Evolutionary conservation across 64 coral and sea anemone genomes (phyloP), one percentile per base, ranked within the genome.

Genomic region (Catalaphyllia jardinei): DNA sequence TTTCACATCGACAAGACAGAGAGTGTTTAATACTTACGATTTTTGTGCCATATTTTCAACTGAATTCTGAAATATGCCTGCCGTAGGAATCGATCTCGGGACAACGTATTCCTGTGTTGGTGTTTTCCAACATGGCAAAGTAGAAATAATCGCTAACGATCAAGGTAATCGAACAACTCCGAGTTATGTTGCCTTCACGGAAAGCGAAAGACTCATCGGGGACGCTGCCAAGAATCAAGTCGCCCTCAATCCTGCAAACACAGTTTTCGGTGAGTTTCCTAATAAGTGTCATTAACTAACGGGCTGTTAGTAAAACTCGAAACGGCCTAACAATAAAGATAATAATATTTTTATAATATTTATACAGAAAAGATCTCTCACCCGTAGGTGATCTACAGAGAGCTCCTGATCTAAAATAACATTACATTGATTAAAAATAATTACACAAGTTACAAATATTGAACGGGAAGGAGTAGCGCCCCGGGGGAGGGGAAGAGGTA

Each of bases 111-210:
- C 94, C 33, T 92, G 94, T 88, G 94, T 95, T 86, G 94, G 89
- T 55, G 89, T 95, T 72, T 92, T 89, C 27, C 94, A 89, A 84
- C 89, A 95, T 42, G 86, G 89, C 29, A 95, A 95, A 79, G 94
- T 95, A 15, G 94, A 95, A 92, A 92, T 95, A 64, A 95, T 95
- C 29, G 94, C 93, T 8, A 94, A 94, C 77, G 93, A 94, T 60
- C 93, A 91, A 71, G 93, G 89, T 51, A 94, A 94, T 33, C 74
- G 93, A 67, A 94, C 93, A 3, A 94, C 93, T 65, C 93, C 93
- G 13, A 94, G 93, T 83, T 91, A 95, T 69, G 89, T 95, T 22
- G 93, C 93, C 39, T 95, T 95, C 77, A 95, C 65, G 7, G 90
- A 96, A 25, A 86, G 31, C 29, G 94, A 92, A 62, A 74, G 94